phyloP scores from a whole-genome alignment of 2,113 vertebrate species.

The Orthonyx spaldingii region DNA sequence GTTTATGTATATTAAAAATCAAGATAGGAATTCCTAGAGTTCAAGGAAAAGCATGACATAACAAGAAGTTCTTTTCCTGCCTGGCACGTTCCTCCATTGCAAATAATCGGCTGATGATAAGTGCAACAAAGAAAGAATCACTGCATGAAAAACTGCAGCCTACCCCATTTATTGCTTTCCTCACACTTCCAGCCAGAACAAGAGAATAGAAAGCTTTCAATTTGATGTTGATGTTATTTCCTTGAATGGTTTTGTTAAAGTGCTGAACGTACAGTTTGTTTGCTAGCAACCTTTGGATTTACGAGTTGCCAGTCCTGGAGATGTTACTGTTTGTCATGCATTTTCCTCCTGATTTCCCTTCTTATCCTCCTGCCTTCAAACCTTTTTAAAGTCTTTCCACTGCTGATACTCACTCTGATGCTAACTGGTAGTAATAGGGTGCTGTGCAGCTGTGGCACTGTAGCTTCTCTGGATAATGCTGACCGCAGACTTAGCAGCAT shows the following conservation, averaged over 20 bases:
- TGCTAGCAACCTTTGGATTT: slow-evolving; percentile 51
- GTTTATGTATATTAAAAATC: not conserved
- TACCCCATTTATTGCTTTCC: slow-evolving; percentile 22
- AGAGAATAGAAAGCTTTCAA: slow-evolving; percentile 36
- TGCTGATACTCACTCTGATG: not conserved
- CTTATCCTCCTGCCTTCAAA: slow-evolving; percentile 32
- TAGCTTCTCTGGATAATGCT: slow-evolving; percentile 47
- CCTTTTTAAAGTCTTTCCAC: slow-evolving; percentile 35
- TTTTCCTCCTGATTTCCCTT: slow-evolving; percentile 52
- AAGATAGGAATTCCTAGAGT: not conserved
- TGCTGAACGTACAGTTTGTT: slow-evolving; percentile 48
- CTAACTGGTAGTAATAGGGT: slow-evolving; percentile 49
- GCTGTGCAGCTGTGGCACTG: slow-evolving; percentile 16
- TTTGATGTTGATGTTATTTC: slow-evolving; percentile 34
- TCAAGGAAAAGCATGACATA: not conserved
- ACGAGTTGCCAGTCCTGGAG: slow-evolving; percentile 29
- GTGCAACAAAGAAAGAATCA: slow-evolving; percentile 19
- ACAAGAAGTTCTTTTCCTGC: not conserved
- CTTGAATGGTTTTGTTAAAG: slow-evolving; percentile 50
- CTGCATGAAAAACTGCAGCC: slow-evolving; percentile 34
- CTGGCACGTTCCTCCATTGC: not conserved
- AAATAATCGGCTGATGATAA: not conserved
- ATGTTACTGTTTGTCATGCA: slow-evolving; percentile 47
- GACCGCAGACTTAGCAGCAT: slow-evolving; percentile 20
- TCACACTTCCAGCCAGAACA: slow-evolving; percentile 4